Evolutionary conservation across 2,797 vertebrate species (phyloP), one percentile per base, ranked within the genome.

Genomic region (Xenentodon cancila): DNA sequence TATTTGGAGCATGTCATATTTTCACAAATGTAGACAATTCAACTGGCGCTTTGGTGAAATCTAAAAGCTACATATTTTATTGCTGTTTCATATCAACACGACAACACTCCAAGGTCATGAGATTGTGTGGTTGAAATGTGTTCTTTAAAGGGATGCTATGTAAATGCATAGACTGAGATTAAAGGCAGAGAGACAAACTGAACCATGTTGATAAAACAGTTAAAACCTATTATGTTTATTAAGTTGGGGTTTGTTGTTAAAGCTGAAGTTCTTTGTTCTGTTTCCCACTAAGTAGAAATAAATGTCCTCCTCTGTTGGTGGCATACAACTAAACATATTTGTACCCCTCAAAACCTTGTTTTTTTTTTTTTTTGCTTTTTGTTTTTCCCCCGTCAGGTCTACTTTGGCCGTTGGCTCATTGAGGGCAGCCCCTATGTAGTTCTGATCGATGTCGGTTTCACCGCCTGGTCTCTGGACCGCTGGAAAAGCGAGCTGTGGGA

Each of bases 401-500:
- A 96, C 77, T 98, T 97, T 47, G 96, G 96, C 1, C 94, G 96
- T 59, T 97, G 96, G 96, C 91, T 97, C 50, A 97, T 97, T 5
- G 96, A 98, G 82, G 96, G 96, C 5, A 92, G 96, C 32, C 96
- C 96, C 0, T 95, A 96, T 2, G 96, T 98, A 22, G 75, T 98
- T 70, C 92, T 98, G 70, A 94, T 97, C n/a, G 96, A 97, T 5
- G 94, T 98, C 1, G 95, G 68, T 7, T 95, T 94, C 82, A 96
- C 96, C 0, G 95, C 95, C 56, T 97, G 96, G 96, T 95, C 94
- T 68, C 90, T 98, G 87, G 96, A 98, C 86, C 90, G 89, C 77
- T 97, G 96, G 96, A 98, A 98, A 84, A 93, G 88, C 0, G 96
- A 98, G 79, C 84, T 98, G 27, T 98, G 96, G 96, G 95, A 97